Conservation (phyloP, 1,140 invertebrate genomes). For the Drosophila fuyamai region DNA sequence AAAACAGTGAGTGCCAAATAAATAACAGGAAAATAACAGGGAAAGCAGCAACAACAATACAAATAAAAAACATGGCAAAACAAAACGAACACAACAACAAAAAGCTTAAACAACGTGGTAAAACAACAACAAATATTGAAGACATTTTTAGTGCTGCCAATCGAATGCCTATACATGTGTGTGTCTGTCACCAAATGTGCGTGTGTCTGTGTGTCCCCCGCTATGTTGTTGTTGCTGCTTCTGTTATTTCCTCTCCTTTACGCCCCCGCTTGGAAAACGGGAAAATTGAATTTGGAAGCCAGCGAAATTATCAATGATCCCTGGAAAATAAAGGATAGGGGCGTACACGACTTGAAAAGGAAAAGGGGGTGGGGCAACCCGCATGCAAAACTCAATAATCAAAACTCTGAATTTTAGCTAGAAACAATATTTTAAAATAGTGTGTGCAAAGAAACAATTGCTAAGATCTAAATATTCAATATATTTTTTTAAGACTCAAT, state of each 20-base stretch:
- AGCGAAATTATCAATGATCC: slow-evolving; percentile 31
- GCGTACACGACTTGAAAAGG: neutral
- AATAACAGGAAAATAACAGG: slow-evolving; percentile 36
- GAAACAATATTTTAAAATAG: neutral
- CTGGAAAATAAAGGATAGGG: slow-evolving; percentile 32
- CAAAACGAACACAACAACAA: slow-evolving; percentile 14
- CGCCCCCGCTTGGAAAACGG: slow-evolving; percentile 39
- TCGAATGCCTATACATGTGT: slow-evolving; percentile 18
- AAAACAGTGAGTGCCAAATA: slow-evolving; percentile 60
- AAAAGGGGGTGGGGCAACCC: slow-evolving; percentile 5
- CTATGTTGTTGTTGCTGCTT: slow-evolving; percentile 18
- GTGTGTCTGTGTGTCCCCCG: slow-evolving; percentile 41
- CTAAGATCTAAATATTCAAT: no score
- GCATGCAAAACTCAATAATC: slow-evolving; percentile 13
- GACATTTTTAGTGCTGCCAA: slow-evolving; percentile 42
- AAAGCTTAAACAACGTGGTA: slow-evolving; percentile 37
- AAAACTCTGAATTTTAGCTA: neutral
- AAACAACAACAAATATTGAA: slow-evolving; percentile 24
- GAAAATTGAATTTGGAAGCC: slow-evolving; percentile 18
- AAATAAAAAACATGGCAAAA: slow-evolving; percentile 38
- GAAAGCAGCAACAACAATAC: slow-evolving; percentile 38
- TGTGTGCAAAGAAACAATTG: neutral
- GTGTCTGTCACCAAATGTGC: slow-evolving; percentile 18
- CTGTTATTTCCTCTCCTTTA: slow-evolving; percentile 31
- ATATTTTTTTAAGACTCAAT: neutral